A percentile compares a stretch with the other conserved stretches of the same genome.
phyloP scores from a whole-genome alignment of 2,113 vertebrate species.

The Accipiter cooperii region DNA sequence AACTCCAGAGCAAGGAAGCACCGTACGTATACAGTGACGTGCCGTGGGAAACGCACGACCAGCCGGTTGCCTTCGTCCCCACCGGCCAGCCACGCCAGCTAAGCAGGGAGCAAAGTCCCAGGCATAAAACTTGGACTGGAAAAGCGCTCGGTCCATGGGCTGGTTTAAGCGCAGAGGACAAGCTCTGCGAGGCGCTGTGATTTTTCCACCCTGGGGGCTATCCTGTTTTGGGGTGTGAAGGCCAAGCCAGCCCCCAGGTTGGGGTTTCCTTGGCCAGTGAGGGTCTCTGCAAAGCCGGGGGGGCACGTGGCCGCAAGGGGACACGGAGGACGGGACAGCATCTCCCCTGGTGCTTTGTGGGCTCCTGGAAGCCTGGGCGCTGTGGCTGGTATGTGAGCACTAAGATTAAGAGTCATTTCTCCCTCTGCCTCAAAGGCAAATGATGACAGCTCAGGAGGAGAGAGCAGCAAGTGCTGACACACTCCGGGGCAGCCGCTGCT shows the following conservation, averaged over 20 bases:
- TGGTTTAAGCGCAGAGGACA: neutral
- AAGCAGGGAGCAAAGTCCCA: neutral
- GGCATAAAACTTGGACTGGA: neutral
- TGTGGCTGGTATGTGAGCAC: neutral
- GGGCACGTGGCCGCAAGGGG: neutral
- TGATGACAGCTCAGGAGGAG: neutral
- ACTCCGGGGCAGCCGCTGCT: neutral
- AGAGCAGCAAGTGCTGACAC: neutral
- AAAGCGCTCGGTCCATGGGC: rapidly evolving
- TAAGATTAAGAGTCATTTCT: neutral
- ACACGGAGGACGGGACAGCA: neutral
- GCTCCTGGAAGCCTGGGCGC: neutral
- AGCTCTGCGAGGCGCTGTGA: neutral
- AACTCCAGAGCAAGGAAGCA: neutral
- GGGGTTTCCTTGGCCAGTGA: neutral
- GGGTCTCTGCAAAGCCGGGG: neutral
- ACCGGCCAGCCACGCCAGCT: rapidly evolving
- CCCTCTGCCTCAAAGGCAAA: neutral
- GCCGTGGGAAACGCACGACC: neutral
- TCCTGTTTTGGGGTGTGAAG: neutral
- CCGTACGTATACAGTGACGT: neutral
- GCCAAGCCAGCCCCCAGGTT: neutral
- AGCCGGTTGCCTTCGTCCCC: neutral
- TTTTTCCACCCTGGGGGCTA: neutral
- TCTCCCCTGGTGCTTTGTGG: neutral